phyloP scores from a whole-genome alignment of 2,888 invertebrate genomes.

The Frankliniella intonsa region DNA sequence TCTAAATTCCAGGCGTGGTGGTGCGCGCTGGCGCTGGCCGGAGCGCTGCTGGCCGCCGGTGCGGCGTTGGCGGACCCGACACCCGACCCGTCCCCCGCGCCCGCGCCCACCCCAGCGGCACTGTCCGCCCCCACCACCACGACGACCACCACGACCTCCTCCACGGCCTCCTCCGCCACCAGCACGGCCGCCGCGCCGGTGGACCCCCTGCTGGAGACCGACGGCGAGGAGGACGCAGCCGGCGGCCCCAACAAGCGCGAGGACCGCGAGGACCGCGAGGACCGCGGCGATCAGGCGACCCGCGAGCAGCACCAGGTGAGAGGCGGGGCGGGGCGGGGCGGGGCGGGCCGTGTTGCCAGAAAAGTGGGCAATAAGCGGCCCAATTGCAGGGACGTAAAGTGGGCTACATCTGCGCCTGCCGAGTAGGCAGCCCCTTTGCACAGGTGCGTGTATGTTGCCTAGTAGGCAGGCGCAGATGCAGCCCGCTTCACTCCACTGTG shows the following conservation, averaged over 20 bases:
- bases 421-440: too few relatives aligned
- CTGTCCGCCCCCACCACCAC: neutral
- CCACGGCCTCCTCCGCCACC: neutral
- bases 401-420: too few relatives aligned
- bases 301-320: conserved; percentile 10
- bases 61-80: neutral
- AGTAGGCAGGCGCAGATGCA: too few relatives aligned
- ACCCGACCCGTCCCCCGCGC: neutral
- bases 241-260: neutral
- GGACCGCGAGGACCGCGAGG: neutral
- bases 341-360: too few relatives aligned
- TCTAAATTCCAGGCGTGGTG: too few relatives aligned
- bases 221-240: neutral
- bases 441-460: too few relatives aligned
- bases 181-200: neutral
- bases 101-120: neutral
- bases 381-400: too few relatives aligned
- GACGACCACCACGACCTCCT: neutral
- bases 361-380: too few relatives aligned
- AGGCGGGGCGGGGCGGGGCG: neutral
- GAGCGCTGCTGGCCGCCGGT: neutral
- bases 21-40: neutral
- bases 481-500: neutral
- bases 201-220: neutral
- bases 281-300: neutral